A percentile compares a stretch with the other conserved stretches of the same genome.
phyloP scores from a whole-genome alignment of 1,140 invertebrate species.

The Heliconius nattereri region DNA sequence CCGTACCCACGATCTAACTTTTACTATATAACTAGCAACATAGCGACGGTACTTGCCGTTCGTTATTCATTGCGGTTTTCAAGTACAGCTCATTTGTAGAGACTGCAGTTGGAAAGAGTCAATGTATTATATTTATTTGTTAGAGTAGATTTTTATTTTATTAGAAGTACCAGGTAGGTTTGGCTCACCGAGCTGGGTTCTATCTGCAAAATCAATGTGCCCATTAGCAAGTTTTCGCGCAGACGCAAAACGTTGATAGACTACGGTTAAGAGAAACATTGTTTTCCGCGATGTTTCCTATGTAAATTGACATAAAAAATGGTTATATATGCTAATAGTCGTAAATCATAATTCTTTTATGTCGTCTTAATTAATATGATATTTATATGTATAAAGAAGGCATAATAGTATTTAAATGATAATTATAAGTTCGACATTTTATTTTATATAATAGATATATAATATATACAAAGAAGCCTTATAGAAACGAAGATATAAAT shows the following conservation, averaged over 20 bases:
- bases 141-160: conserved; percentile 2
- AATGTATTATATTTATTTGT: not conserved
- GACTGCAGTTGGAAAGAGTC: not conserved
- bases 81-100: not conserved
- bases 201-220: conserved; percentile 81
- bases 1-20: conserved; percentile 21
- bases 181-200: conserved; percentile 75
- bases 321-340: not conserved
- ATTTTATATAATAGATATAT: not conserved
- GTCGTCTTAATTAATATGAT: not conserved
- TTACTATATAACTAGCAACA: not conserved
- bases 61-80: conserved; percentile 3
- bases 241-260: conserved; percentile 72
- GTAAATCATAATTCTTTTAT: not conserved
- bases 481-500: not conserved
- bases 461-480: not conserved
- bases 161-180: conserved; percentile 54
- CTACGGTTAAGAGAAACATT: conserved; percentile 51
- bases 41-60: not conserved
- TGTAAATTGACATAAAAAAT: conserved; percentile 19
- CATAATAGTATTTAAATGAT: not conserved
- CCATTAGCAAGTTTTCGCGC: conserved; percentile 80
- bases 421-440: not conserved
- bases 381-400: not conserved
- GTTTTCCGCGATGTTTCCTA: conserved; percentile 39